Base-by-base conservation (phyloP, 2,113 vertebrate genomes). In the Colinus virginianus region DNA sequence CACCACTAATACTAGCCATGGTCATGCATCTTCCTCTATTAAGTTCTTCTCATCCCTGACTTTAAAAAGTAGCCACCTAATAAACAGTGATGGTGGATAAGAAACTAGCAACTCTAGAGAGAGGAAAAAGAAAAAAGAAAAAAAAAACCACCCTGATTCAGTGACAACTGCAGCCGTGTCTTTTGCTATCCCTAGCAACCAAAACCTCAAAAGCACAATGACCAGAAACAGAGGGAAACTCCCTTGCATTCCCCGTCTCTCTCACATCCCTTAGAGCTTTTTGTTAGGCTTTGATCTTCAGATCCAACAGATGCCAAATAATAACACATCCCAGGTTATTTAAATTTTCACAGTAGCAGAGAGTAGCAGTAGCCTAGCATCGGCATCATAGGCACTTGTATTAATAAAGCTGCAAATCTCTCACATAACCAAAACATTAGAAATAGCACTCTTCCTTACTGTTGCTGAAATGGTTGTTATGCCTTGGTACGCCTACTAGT, bases 131-230 rank as follows among this genome's bases (percentile, higher is more conserved):
- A 36, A 36, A 36, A 36, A 36, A 36, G 36, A 77, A 76, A 71
- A 7, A 42, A 72, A 42, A 64, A 16, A 40, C 10, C 40, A 40
- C 43, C 26, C 22, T 68, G 76, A 9, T 78, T 76, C 77, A 59
- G 32, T 7, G 2, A 21, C 79, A 80, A 77, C 36, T 68, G 81
- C 68, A 69, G 26, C 45, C 32, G 20, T 79, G 9, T 46, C 84
- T 63, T 42, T 40, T 89, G 55, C 38, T 84, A 70, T 64, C 12
- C 18, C 25, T 77, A 68, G 55, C 59, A 91, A 87, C 28, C 15
- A 86, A 93, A 91, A 70, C 51, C 68, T 88, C 64, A 83, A 71
- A 88, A 93, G 64, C 59, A 77, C 13, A 61, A 66, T 83, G 88
- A 49, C 15, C 42, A 95, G 71, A 85, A 93, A 77, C 1, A 77